Percentiles rank a stretch among this genome's conserved stretches.
Evolutionary conservation across 2,888 invertebrate species (phyloP).

Genomic region (Tridacna crocea): DNA sequence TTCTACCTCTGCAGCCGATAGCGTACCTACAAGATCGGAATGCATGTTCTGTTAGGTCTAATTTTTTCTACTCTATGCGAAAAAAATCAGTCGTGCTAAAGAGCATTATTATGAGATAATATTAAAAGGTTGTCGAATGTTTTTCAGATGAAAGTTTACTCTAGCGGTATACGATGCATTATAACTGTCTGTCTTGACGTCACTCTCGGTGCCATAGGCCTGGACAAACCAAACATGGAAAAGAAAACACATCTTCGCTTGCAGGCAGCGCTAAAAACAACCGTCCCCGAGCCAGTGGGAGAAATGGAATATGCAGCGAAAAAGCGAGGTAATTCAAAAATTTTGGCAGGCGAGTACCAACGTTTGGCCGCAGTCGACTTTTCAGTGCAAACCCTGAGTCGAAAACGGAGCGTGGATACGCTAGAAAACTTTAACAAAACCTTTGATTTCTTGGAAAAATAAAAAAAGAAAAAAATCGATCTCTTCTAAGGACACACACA

Average conservation of each 20-base stretch:
- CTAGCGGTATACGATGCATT: constrained; percentile 6
- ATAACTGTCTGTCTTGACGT: constrained; percentile 29
- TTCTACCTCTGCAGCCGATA: too few relatives aligned
- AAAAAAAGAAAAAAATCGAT: too few relatives aligned
- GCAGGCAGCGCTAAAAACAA: constrained; percentile 22
- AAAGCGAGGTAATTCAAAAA: neutral
- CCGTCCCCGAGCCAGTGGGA: constrained; percentile 8
- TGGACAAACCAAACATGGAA: constrained; percentile 22
- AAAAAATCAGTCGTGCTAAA: too few relatives aligned
- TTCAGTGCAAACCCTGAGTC: too few relatives aligned
- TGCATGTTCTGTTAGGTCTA: too few relatives aligned
- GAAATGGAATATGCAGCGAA: constrained; percentile 15
- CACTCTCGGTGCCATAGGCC: constrained; percentile 41
- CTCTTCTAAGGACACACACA: too few relatives aligned
- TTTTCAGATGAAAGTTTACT: constrained; percentile 40
- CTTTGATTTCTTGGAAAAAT: too few relatives aligned
- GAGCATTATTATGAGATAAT: too few relatives aligned
- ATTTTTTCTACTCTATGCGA: too few relatives aligned
- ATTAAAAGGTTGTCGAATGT: too few relatives aligned
- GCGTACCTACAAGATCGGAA: too few relatives aligned
- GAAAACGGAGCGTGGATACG: neutral
- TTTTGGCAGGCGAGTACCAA: neutral
- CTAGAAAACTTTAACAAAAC: neutral
- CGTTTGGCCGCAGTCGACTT: neutral
- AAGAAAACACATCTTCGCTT: constrained; percentile 33